These are phyloP conservation scores for Cheumatopsyche charites DNA, from an alignment of 1,140 invertebrate species.

Conservation along the genomic window DNA sequence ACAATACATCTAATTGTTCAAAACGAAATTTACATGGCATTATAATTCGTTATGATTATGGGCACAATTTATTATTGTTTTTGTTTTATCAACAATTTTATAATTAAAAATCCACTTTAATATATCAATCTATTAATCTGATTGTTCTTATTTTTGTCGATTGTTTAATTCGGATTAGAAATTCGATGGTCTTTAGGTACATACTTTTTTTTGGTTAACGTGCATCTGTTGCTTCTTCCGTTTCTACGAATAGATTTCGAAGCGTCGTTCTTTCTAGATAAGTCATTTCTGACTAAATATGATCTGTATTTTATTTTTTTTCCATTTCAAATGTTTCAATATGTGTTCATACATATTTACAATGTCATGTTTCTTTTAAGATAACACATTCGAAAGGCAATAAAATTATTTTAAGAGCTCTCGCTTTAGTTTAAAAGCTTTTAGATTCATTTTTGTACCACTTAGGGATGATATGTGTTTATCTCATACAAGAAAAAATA, in stretches of 20 bases:
- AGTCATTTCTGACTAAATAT: background rate
- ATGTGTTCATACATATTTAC: too few species aligned
- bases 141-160: too few species aligned
- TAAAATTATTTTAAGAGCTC: constrained; percentile 6
- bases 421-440: background rate
- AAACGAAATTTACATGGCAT: too few species aligned
- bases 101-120: background rate
- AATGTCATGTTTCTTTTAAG: background rate
- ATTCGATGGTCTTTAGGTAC: too few species aligned
- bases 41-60: too few species aligned
- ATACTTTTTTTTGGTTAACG: background rate
- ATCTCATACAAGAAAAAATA: background rate
- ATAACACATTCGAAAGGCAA: background rate
- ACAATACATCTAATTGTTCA: too few species aligned
- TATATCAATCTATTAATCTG: too few species aligned
- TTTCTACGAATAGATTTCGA: background rate
- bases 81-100: background rate
- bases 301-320: too few species aligned
- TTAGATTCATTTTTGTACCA: background rate
- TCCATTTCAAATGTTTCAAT: too few species aligned
- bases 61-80: background rate
- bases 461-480: background rate
- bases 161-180: too few species aligned
- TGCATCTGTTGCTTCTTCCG: constrained; percentile 2
- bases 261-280: background rate